Conservation (phyloP, 2,888 invertebrate genomes). For the Tipula vernalis region DNA sequence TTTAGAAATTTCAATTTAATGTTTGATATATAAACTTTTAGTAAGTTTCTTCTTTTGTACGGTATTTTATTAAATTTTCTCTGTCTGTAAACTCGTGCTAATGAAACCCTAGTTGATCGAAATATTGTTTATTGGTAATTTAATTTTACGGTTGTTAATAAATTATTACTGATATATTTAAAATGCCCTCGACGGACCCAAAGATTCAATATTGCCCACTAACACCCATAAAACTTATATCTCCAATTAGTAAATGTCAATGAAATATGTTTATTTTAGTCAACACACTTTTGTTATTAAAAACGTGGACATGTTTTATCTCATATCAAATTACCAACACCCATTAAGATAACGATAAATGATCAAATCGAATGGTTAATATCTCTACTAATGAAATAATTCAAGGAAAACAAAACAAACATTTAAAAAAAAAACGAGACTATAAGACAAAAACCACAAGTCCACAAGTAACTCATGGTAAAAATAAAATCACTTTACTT, state of each 20-base stretch:
- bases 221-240: background rate
- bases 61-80: no score
- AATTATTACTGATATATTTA: no score
- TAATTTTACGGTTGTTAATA: no score
- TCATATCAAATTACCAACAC: conserved; percentile 4
- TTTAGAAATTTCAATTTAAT: no score
- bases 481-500: background rate
- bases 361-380: background rate
- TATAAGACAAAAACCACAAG: background rate
- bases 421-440: background rate
- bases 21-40: no score
- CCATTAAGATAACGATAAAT: background rate
- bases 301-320: background rate
- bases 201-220: background rate
- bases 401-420: background rate
- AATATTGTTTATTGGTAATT: no score
- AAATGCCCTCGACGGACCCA: background rate
- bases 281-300: background rate
- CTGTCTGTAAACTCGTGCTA: no score
- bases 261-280: background rate
- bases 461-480: background rate
- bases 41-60: no score
- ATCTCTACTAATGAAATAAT: background rate
- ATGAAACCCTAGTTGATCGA: no score
- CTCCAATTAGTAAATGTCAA: background rate